These are phyloP conservation scores for Pocillopora grandis DNA, from an alignment of 92 coral and sea anemone species.

Conservation along the genomic window DNA sequence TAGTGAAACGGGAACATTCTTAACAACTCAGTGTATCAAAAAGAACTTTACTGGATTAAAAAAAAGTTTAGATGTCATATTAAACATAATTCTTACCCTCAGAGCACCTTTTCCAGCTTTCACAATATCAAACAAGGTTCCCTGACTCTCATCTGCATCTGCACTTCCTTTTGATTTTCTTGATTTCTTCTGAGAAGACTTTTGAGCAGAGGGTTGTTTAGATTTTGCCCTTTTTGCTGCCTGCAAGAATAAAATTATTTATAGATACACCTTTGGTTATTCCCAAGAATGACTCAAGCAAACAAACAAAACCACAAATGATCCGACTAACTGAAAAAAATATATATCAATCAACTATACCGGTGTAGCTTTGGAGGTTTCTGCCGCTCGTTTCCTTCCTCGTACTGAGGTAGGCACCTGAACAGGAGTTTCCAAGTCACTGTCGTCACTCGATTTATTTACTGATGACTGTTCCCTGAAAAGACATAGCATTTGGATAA, in stretches of 20 bases:
- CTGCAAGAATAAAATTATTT: not conserved
- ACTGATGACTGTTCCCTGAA: slow-evolving; percentile 17
- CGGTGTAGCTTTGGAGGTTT: slow-evolving; percentile 65
- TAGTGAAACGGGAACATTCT: too few species aligned
- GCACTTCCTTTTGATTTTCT: slow-evolving; percentile 51
- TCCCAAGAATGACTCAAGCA: not conserved
- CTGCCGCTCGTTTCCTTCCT: slow-evolving; percentile 67
- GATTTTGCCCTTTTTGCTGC: slow-evolving; percentile 30
- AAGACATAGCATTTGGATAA: not conserved
- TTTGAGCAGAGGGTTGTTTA: slow-evolving; percentile 29
- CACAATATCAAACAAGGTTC: slow-evolving; percentile 88
- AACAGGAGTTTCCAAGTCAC: slow-evolving; percentile 37
- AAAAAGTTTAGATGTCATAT: not conserved
- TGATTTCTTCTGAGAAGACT: slow-evolving; percentile 44
- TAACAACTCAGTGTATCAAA: too few species aligned
- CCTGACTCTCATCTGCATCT: slow-evolving; percentile 72
- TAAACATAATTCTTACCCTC: slow-evolving; percentile 54
- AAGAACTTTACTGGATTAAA: not conserved
- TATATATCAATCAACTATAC: slow-evolving; percentile 27
- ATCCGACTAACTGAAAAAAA: not conserved
- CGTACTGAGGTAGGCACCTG: slow-evolving; percentile 36
- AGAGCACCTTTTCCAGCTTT: slow-evolving; percentile 93
- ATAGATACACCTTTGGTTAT: not conserved
- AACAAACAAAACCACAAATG: not conserved
- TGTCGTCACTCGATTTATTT: slow-evolving; percentile 30